A percentile compares a stretch with the other conserved stretches of the same genome.
Evolutionary conservation across 2,888 invertebrate genomes (phyloP).

Genomic region (Steinernema carpocapsae): DNA sequence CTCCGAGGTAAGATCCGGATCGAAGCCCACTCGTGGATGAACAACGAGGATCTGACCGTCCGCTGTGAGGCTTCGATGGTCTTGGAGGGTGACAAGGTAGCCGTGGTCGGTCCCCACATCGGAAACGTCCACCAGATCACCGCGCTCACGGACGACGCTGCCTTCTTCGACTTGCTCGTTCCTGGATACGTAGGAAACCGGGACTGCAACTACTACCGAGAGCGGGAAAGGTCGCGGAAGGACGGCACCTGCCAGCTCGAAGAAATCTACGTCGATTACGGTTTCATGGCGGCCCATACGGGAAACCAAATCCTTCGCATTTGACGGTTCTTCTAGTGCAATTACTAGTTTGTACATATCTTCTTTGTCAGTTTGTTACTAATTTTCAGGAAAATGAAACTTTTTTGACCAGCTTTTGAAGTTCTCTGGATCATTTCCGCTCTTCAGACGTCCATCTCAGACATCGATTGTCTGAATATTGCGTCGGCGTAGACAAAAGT

Average conservation of each 20-base stretch:
- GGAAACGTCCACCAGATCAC: constrained; percentile 49
- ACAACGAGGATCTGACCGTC: neutral
- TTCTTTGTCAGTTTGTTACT: no score
- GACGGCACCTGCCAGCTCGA: neutral
- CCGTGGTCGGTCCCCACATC: constrained; percentile 41
- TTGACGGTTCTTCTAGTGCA: no score
- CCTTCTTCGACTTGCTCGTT: constrained; percentile 60
- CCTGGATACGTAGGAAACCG: constrained; percentile 49
- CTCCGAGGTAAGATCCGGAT: constrained; percentile 50
- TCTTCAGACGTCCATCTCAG: no score
- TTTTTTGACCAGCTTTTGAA: no score
- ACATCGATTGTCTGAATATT: no score
- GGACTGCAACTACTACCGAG: constrained; percentile 4
- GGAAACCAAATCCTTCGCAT: neutral
- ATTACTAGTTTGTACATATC: no score
- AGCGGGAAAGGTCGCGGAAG: neutral
- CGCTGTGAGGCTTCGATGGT: constrained; percentile 17
- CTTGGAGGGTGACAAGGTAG: constrained; percentile 38
- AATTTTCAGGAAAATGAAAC: no score
- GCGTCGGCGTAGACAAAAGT: no score
- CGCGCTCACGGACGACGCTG: constrained; percentile 54
- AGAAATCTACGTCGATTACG: neutral
- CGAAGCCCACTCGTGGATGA: constrained; percentile 49
- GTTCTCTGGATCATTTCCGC: no score
- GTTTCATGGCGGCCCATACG: neutral